These are phyloP conservation scores for Ommatoiulus sabulosus DNA, from an alignment of 2,888 invertebrate species.

Conservation along the genomic window DNA sequence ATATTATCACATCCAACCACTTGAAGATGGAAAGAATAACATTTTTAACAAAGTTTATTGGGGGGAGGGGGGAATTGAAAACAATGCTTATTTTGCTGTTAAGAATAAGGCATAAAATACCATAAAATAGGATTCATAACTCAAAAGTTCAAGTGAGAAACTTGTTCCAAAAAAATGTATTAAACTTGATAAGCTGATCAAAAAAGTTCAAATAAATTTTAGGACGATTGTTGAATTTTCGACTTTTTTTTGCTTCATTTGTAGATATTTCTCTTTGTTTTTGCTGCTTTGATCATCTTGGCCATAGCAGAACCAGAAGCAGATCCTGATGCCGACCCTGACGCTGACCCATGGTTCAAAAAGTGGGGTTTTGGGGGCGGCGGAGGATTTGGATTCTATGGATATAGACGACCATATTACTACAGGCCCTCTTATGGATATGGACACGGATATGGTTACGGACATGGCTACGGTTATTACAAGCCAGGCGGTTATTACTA, in stretches of 20 bases:
- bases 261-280: background rate
- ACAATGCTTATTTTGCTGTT: too few relatives aligned
- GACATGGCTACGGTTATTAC: background rate
- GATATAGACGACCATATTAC: constrained; percentile 31
- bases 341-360: constrained; percentile 16
- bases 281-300: background rate
- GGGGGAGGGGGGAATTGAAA: too few relatives aligned
- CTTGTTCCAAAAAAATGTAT: too few relatives aligned
- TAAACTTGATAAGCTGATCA: too few relatives aligned
- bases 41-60: too few relatives aligned
- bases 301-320: background rate
- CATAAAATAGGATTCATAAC: too few relatives aligned
- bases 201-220: too few relatives aligned
- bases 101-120: too few relatives aligned
- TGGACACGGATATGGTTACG: background rate
- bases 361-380: background rate
- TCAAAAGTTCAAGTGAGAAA: too few relatives aligned
- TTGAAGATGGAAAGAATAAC: too few relatives aligned
- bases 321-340: background rate
- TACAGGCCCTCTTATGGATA: constrained; percentile 1
- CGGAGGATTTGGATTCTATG: constrained; percentile 1
- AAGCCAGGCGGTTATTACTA: background rate
- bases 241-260: background rate
- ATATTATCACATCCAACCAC: too few relatives aligned
- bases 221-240: too few relatives aligned